phyloP scores from a whole-genome alignment of 2,888 invertebrate species.

The Anarsia innoxiella region DNA sequence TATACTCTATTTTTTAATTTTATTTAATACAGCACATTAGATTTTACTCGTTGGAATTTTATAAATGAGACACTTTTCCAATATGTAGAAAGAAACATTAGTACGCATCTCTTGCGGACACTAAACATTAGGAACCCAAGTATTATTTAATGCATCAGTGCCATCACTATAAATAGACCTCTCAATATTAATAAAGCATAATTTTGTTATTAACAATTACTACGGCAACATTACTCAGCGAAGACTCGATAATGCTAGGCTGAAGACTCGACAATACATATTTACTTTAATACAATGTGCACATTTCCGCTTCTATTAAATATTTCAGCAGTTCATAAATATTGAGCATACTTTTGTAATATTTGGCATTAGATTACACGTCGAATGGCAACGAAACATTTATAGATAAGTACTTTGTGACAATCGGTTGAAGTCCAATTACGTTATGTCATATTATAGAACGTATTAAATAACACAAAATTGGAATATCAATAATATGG shows the following conservation, averaged over 20 bases:
- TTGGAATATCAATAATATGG: slow-evolving; percentile 14
- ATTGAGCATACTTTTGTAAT: slow-evolving; percentile 48
- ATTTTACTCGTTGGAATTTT: too few relatives aligned
- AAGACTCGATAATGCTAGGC: slow-evolving; percentile 60
- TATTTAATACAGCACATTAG: too few relatives aligned
- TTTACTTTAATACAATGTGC: slow-evolving; percentile 59
- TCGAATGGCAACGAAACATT: slow-evolving; percentile 24
- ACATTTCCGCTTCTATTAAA: slow-evolving; percentile 42
- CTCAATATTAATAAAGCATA: slow-evolving; percentile 62
- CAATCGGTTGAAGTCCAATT: slow-evolving; percentile 32
- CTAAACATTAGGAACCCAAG: slow-evolving; percentile 48
- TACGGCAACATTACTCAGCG: slow-evolving; percentile 61
- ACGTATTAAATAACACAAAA: slow-evolving; percentile 26
- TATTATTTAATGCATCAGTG: slow-evolving; percentile 39
- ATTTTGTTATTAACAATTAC: slow-evolving; percentile 64
- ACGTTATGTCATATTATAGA: slow-evolving; percentile 19
- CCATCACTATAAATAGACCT: slow-evolving; percentile 59
- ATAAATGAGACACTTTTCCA: too few relatives aligned
- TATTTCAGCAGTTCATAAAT: slow-evolving; percentile 32
- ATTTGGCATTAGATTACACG: slow-evolving; percentile 46
- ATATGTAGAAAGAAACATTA: too few relatives aligned
- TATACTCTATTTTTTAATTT: too few relatives aligned
- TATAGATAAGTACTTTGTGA: slow-evolving; percentile 51
- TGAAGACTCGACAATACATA: slow-evolving; percentile 54
- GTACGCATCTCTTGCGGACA: slow-evolving; percentile 19